Evolutionary conservation across 2,888 invertebrate species (phyloP).

Genomic region (Eupithecia insigniata): DNA sequence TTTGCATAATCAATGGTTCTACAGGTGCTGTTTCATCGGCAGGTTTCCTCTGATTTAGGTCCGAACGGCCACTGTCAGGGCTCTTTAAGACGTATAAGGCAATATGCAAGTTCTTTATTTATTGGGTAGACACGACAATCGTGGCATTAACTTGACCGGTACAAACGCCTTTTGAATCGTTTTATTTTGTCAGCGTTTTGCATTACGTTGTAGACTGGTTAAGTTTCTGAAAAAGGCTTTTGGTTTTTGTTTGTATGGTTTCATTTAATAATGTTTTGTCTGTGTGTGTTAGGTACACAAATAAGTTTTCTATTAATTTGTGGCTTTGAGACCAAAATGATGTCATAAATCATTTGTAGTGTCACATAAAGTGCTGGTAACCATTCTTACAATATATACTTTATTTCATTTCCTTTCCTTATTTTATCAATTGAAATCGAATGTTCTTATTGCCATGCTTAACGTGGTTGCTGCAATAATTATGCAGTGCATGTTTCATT

Average conservation of each 20-base stretch:
- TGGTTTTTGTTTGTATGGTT: background rate
- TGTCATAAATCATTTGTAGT: background rate
- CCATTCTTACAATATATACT: background rate
- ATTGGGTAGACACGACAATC: slow-evolving; percentile 59
- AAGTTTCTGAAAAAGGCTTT: background rate
- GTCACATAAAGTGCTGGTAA: background rate
- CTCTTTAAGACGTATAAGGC: slow-evolving; percentile 72
- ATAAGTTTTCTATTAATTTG: background rate
- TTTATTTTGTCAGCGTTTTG: slow-evolving; percentile 26
- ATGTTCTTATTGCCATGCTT: slow-evolving; percentile 9
- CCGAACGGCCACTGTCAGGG: slow-evolving; percentile 70
- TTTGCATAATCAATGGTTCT: slow-evolving; percentile 83
- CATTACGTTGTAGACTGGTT: background rate
- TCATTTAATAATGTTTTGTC: background rate
- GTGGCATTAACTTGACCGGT: slow-evolving; percentile 44
- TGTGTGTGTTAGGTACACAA: background rate
- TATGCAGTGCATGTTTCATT: slow-evolving; percentile 30
- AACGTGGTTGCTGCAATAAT: slow-evolving; percentile 23
- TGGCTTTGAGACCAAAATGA: background rate
- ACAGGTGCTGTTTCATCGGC: slow-evolving; percentile 77
- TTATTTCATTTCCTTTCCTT: background rate
- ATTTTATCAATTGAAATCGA: background rate
- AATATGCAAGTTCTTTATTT: slow-evolving; percentile 75
- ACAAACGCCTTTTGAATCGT: slow-evolving; percentile 41
- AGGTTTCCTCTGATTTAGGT: slow-evolving; percentile 74